Evolutionary conservation across 2,113 vertebrate genomes (phyloP), one percentile per base, ranked within the genome.

Genomic region (Myiopsitta monachus): DNA sequence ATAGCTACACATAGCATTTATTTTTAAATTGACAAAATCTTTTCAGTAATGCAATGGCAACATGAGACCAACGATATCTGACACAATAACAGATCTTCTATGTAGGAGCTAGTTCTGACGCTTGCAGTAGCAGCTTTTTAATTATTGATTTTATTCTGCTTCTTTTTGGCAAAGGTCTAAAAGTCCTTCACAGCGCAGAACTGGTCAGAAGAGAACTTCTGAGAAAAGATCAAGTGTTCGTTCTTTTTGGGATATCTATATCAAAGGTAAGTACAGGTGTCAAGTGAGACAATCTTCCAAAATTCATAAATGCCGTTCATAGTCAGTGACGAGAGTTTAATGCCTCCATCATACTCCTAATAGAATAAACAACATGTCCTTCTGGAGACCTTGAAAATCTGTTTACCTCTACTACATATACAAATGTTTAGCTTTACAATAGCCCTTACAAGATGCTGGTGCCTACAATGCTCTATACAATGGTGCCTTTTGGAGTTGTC

Each of bases 81-180:
- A 41, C 10, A 67, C 41, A 51, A 28, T 23, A 89, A 7, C 5
- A 68, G 19, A 33, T 68, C 8, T 18, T 70, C 49, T 28, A 51
- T 5, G 10, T 49, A 49, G 10, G 88, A 43, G 13, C 2, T 52
- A 47, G 5, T 59, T 84, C 9, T 44, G 14, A 36, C 23, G 2
- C 4, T 33, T 70, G 4, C 14, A 57, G n/a, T 23, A 86, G 0
- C 6, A 18, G 10, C 27, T 46, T 67, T 31, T 1, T 1, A 43
- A 62, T 21, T 47, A 52, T 14, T 0, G 0, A n/a, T 44, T 74
- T 51, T 61, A 36, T 59, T 73, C 19, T 74, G 21, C 18, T 41
- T 41, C 24, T 46, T 26, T 74, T 18, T 31, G 4, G 8, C 22
- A 63, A 54, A 8, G 7, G 13, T 55, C 41, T 55, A 69, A 4